phyloP scores from a whole-genome alignment of 2,797 vertebrate species.

The Pelochelys cantorii region DNA sequence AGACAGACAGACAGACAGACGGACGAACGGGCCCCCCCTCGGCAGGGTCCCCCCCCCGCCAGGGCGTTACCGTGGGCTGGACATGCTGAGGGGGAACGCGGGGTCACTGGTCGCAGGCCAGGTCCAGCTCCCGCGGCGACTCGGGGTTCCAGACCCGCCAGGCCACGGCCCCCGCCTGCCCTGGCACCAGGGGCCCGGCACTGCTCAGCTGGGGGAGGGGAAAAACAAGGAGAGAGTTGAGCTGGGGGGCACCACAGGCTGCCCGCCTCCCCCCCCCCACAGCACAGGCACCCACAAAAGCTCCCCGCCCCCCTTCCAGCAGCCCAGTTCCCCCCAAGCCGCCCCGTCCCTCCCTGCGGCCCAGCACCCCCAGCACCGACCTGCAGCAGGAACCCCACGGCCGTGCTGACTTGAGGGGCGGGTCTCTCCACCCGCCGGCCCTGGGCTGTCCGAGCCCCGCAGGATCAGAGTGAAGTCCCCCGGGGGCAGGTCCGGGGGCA shows the following conservation, averaged over 20 bases:
- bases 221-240: rapidly evolving
- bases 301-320: background rate
- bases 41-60: too few species aligned
- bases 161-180: constrained; percentile 74
- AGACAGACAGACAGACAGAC: too few species aligned
- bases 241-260: rapidly evolving
- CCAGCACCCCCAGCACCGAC: constrained; percentile 35
- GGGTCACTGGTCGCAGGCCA: constrained; percentile 77
- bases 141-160: constrained; percentile 83
- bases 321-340: too few species aligned
- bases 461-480: constrained; percentile 82
- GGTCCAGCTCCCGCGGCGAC: constrained; percentile 74
- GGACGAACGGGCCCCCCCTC: constrained; percentile 34
- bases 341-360: rapidly evolving
- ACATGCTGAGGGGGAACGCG: background rate
- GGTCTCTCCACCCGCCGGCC: constrained; percentile 82
- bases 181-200: constrained; percentile 78
- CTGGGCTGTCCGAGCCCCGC: constrained; percentile 77
- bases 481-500: background rate
- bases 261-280: rapidly evolving
- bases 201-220: constrained; percentile 48
- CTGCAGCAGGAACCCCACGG: constrained; percentile 73
- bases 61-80: constrained; percentile 47
- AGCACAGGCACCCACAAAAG: background rate
- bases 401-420: constrained; percentile 84